Base-by-base conservation (phyloP, 2,888 invertebrate genomes). In the Macropis europaea region DNA sequence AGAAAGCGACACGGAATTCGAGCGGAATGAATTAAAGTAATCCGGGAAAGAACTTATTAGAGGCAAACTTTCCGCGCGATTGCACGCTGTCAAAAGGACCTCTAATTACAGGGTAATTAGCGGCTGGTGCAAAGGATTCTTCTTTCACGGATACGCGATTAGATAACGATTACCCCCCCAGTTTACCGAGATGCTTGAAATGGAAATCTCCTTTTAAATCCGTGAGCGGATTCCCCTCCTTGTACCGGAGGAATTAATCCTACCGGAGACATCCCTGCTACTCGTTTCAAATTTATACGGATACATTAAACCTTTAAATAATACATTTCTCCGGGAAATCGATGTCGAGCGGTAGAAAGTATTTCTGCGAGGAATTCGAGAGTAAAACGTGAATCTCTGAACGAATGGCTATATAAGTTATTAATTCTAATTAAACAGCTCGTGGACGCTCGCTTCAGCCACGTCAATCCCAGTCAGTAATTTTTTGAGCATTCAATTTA, bases 81-180 rank as follows among this genome's bases (percentile, higher is more conserved):
- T 74, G 63, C 67, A 42, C 52, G 38, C 13, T 54, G 69, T 72
- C 79, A 81, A 77, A 79, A 71, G 64, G 53, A 57, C 64, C 60
- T 68, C 70, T 79, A 77, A 81, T 82, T 82, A 79, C 53, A 53
- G 42, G 53, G 70, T 76, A 81, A 81, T 81, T 79, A 81, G 76
- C 19, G 56, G 48, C 24, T 56, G 42, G 53, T 56, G 61, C 38
- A 38, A 57, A 50, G 63, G 52, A 76, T 72, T 66, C 62, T 45
- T 26, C 40, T 61, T 45, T 30, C 26, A 34, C 19, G 42, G 48
- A 53, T 53, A 61, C 45, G 72, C 47, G 77, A 78, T 78, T 78
- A 79, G 77, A 57, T 73, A 72, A 40, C 62, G 68, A 79, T 76
- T 78, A 78, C 57, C 42, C 9, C 57, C 42, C 9, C 43, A 53